These are phyloP conservation scores for Heliornis fulica DNA, from an alignment of 2,113 vertebrate species.

Conservation along the genomic window DNA sequence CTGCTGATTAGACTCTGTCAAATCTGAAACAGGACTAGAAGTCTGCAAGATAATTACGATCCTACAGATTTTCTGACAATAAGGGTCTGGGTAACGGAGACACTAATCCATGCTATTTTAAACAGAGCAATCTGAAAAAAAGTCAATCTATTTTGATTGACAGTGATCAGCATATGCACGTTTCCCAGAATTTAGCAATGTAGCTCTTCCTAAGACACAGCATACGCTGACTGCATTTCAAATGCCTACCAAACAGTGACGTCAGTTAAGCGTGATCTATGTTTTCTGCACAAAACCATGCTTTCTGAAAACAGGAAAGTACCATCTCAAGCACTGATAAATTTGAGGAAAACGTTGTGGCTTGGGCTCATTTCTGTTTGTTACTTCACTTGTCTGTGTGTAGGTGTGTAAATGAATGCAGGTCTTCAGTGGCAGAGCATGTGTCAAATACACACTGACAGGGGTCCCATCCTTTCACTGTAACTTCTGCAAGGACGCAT, in stretches of 20 bases:
- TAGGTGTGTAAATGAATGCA: background rate
- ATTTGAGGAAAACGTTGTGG: background rate
- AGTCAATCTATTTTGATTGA: background rate
- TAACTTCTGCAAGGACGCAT: background rate
- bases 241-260: background rate
- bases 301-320: background rate
- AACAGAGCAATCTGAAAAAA: background rate
- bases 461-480: background rate
- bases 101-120: background rate
- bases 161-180: background rate
- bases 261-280: background rate
- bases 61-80: background rate
- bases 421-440: background rate
- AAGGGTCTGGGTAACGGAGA: background rate
- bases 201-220: background rate
- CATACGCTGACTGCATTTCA: background rate
- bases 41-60: background rate
- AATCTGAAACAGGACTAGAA: background rate
- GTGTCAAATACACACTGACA: background rate
- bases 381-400: background rate
- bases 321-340: background rate
- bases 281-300: background rate
- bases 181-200: background rate
- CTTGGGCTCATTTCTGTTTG: background rate
- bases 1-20: background rate